Percentiles rank a stretch among this genome's conserved stretches.
phyloP scores from a whole-genome alignment of 2,888 invertebrate genomes.

The Cenopis cana region DNA sequence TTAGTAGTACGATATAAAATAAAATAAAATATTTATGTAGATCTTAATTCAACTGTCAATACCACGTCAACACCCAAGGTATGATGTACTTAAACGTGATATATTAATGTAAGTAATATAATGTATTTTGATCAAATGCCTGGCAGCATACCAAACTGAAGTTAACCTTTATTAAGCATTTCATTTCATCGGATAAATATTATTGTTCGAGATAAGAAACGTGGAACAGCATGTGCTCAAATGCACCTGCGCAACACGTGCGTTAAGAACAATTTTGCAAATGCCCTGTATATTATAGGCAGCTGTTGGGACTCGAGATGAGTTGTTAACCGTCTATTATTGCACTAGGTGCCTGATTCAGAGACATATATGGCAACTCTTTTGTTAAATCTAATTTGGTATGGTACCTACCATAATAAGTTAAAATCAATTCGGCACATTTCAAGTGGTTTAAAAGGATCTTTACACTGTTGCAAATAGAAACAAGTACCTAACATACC shows the following conservation, averaged over 20 bases:
- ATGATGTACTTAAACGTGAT: not conserved
- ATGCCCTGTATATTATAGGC: slow-evolving; percentile 16
- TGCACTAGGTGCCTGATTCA: not conserved
- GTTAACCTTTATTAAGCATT: slow-evolving; percentile 12
- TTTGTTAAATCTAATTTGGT: no score
- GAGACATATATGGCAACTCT: no score
- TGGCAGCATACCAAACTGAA: not conserved
- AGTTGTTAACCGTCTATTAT: slow-evolving; percentile 1
- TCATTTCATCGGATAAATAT: not conserved
- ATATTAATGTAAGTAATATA: slow-evolving; percentile 7
- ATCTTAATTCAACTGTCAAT: not conserved
- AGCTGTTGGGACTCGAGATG: slow-evolving; percentile 12
- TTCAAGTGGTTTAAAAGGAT: no score
- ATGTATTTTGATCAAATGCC: not conserved
- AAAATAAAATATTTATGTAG: not conserved
- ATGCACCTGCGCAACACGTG: slow-evolving; percentile 42
- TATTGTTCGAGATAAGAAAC: slow-evolving; percentile 22
- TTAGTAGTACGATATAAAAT: not conserved
- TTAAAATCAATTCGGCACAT: no score
- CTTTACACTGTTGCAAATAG: no score
- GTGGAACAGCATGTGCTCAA: slow-evolving; percentile 30
- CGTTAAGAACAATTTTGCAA: slow-evolving; percentile 36
- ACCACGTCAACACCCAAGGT: not conserved
- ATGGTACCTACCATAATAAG: no score
- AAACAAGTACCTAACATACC: no score